Evolutionary conservation across 2,113 vertebrate genomes (phyloP).

Genomic region (Falcunculus frontatus): DNA sequence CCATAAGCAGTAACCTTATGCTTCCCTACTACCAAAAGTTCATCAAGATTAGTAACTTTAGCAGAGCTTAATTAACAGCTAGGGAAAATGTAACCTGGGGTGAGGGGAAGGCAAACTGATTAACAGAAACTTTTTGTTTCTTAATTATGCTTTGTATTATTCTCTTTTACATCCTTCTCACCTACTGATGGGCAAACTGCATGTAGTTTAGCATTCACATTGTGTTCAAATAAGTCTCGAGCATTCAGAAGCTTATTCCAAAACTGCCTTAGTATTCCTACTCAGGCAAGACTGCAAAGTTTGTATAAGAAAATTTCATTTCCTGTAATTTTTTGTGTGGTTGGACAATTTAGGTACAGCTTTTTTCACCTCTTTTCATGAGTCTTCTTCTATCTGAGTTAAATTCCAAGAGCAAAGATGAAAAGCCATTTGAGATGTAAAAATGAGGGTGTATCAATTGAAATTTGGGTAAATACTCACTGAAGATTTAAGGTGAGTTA

Average conservation of each 20-base stretch:
- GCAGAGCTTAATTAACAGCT: constrained; percentile 26
- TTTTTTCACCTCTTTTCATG: not conserved
- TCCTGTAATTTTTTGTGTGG: not conserved
- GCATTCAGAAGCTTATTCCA: not conserved
- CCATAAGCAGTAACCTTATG: not conserved
- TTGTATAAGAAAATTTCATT: not conserved
- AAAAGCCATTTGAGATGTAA: not conserved
- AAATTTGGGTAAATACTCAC: not conserved
- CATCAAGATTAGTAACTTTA: constrained; percentile 9
- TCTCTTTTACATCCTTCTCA: not conserved
- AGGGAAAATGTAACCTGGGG: constrained; percentile 13
- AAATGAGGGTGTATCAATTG: not conserved
- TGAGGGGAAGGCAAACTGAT: not conserved
- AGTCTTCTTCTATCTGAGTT: not conserved
- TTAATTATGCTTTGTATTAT: constrained; percentile 18
- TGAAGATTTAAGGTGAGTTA: not conserved
- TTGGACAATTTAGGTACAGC: not conserved
- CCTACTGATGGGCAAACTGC: not conserved
- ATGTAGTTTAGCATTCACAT: not conserved
- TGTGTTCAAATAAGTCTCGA: not conserved
- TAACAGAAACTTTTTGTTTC: constrained; percentile 34
- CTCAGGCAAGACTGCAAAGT: not conserved
- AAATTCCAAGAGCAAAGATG: not conserved
- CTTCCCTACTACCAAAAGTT: not conserved
- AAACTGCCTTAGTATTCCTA: not conserved